Conservation (phyloP, 2,888 invertebrate genomes). For the Drosophila mimica region DNA sequence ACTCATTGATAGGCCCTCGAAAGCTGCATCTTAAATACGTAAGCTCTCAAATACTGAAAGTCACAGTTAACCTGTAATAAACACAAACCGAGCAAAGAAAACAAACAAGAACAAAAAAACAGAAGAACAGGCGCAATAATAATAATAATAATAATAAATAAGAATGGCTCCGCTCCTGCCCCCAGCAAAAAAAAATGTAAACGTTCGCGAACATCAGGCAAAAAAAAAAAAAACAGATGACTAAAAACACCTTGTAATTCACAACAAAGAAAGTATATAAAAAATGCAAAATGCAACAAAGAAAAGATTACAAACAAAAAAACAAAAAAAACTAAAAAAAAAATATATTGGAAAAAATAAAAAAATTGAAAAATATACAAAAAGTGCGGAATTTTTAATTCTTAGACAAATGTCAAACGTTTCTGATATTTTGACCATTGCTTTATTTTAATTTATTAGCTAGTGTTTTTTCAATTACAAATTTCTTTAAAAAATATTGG, state of each 20-base stretch:
- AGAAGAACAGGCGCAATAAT: slow-evolving; percentile 35
- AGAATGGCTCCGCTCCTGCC: slow-evolving; percentile 16
- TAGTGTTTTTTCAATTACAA: neutral
- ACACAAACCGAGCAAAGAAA: slow-evolving; percentile 18
- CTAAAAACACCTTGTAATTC: slow-evolving; percentile 59
- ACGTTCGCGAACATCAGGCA: slow-evolving; percentile 49
- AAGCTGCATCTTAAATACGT: slow-evolving; percentile 43
- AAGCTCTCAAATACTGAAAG: slow-evolving; percentile 47
- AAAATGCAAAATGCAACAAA: slow-evolving; percentile 69
- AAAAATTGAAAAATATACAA: slow-evolving; percentile 73
- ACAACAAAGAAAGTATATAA: slow-evolving; percentile 66
- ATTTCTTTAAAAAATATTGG: neutral
- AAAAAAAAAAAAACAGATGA: slow-evolving; percentile 38
- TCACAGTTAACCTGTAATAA: slow-evolving; percentile 33
- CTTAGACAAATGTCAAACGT: neutral
- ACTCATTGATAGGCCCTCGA: slow-evolving; percentile 26
- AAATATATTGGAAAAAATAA: slow-evolving; percentile 78
- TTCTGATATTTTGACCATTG: neutral
- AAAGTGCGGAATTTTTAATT: slow-evolving; percentile 1
- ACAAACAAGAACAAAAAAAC: slow-evolving; percentile 3
- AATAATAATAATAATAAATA: slow-evolving; percentile 17
- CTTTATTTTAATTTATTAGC: neutral
- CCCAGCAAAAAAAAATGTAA: slow-evolving; percentile 34
- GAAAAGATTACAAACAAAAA: slow-evolving; percentile 55
- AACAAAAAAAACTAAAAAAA: slow-evolving; percentile 63